Evolutionary conservation across 2,113 vertebrate species (phyloP), one percentile per base, ranked within the genome.

Genomic region (Apaloderma vittatum): DNA sequence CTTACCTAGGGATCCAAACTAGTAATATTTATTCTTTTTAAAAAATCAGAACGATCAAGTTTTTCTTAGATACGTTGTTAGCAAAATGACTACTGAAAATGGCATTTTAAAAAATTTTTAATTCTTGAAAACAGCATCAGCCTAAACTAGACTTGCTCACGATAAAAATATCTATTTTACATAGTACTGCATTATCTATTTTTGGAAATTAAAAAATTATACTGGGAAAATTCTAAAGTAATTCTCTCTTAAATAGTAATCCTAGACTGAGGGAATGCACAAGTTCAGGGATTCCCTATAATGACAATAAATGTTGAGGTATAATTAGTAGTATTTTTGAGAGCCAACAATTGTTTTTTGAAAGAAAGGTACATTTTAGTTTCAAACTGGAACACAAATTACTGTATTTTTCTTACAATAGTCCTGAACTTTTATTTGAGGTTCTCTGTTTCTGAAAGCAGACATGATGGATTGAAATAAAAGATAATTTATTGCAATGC

Each of bases 401-500:
- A 98, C 97, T 98, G 94, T 98, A 97, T 98, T 98, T 98, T 98
- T 98, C 98, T 98, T 98, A 98, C 96, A 98, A 98, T 97, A 94
- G 90, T 96, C 81, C 85, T 98, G 96, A 98, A 98, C 97, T 98
- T 98, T 98, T 98, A 98, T 98, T 98, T 98, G 97, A 97, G 98
- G 97, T 98, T 98, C 97, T 98, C 97, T 94, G 80, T 98, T 98
- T 97, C 97, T 98, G 96, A 98, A 98, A 98, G 98, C 97, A 98
- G 98, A 97, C 98, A 97, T 98, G 98, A 98, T 98, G 98, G 98
- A 98, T 97, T 98, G 98, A 98, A 98, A 98, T 98, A 98, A 98
- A 98, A 98, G 98, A 98, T 98, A 98, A 98, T 99, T 99, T 98
- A 98, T 98, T 98, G 98, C 98, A 98, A 98, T 98, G 98, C 98